Evolutionary conservation across 2,797 vertebrate species (phyloP).

Genomic region (Smutsia gigantea): DNA sequence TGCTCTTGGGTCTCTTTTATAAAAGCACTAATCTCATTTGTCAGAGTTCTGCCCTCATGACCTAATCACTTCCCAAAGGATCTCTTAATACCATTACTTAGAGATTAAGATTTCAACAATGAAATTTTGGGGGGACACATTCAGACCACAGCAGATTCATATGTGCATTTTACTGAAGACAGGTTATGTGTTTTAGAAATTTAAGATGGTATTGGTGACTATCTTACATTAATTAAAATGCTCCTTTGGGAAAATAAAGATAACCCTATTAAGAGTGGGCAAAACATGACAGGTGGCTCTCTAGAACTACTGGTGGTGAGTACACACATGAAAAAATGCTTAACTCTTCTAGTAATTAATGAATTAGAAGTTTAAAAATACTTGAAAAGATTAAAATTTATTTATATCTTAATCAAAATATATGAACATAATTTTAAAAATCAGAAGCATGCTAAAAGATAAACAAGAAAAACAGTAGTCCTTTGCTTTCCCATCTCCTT

Average conservation of each 20-base stretch:
- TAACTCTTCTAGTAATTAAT: not conserved
- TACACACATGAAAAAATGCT: not conserved
- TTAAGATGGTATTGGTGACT: not conserved
- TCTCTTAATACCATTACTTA: not conserved
- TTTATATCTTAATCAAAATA: conserved; percentile 20
- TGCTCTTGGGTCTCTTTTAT: not conserved
- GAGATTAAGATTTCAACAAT: not conserved
- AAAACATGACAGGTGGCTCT: not conserved
- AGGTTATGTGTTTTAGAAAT: not conserved
- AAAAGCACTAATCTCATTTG: not conserved
- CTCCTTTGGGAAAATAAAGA: conserved; percentile 6
- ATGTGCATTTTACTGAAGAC: not conserved
- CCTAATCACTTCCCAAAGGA: not conserved
- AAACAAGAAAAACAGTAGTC: not conserved
- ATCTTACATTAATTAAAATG: conserved; percentile 30
- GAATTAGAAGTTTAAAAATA: conserved; percentile 19
- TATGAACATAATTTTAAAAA: conserved; percentile 1
- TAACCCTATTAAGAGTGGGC: not conserved
- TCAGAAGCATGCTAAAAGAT: conserved; percentile 1
- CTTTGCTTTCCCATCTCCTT: not conserved
- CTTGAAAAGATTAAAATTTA: not conserved
- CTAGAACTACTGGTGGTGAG: not conserved
- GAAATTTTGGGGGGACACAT: not conserved
- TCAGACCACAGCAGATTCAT: not conserved
- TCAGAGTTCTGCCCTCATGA: not conserved